Conservation (phyloP, 2,797 vertebrate species). For the Halcyon smyrnensis region DNA sequence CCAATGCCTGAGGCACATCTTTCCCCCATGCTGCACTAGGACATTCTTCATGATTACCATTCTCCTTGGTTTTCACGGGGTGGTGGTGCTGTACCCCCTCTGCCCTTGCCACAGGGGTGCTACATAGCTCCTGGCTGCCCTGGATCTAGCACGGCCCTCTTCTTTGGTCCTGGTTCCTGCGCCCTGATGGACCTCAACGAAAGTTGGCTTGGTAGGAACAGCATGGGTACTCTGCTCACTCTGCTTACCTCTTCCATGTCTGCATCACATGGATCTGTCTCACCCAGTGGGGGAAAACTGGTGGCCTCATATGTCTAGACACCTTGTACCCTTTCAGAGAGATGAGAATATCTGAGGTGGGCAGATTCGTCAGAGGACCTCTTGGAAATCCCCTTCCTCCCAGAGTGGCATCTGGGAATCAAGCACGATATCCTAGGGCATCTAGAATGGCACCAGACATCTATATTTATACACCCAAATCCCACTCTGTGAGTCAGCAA, state of each 20-base stretch:
- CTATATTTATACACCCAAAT: not conserved
- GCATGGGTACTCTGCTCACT: rapidly evolving
- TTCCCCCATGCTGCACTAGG: not conserved
- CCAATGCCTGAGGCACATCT: rapidly evolving
- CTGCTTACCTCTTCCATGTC: rapidly evolving
- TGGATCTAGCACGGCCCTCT: not conserved
- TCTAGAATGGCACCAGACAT: not conserved
- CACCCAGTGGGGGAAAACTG: not conserved
- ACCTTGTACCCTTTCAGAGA: not conserved
- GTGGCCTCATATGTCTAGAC: rapidly evolving
- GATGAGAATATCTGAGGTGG: rapidly evolving
- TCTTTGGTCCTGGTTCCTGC: rapidly evolving
- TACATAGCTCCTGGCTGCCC: not conserved
- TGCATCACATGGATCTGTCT: not conserved
- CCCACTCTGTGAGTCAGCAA: not conserved
- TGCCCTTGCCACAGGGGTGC: not conserved
- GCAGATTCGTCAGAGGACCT: not conserved
- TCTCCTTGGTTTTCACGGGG: not conserved
- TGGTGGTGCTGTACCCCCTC: rapidly evolving
- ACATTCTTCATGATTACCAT: not conserved
- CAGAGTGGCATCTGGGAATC: not conserved
- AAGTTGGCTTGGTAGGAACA: not conserved
- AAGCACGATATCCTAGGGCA: not conserved
- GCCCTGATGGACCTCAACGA: not conserved
- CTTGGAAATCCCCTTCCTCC: not conserved